Evolutionary conservation across 2,888 invertebrate genomes (phyloP).

Genomic region (Drosophila kanekoi): DNA sequence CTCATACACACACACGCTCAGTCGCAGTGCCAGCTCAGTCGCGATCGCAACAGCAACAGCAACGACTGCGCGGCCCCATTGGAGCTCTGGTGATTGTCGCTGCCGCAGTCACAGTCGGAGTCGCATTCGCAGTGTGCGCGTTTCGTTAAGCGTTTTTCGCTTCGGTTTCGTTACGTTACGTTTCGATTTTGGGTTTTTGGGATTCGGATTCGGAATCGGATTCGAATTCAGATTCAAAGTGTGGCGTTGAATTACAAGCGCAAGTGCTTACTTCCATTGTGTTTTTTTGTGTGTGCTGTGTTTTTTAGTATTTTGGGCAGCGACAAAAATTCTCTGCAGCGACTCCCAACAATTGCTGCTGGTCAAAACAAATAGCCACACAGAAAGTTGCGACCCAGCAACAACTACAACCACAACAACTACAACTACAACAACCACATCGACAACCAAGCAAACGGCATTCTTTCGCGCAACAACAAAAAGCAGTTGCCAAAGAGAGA

Average conservation of each 20-base stretch:
- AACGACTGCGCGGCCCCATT: conserved; percentile 60
- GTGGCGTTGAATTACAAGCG: conserved; percentile 71
- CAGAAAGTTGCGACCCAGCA: conserved; percentile 73
- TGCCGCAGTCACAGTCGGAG: conserved; percentile 54
- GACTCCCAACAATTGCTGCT: conserved; percentile 74
- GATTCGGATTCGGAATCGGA: conserved; percentile 37
- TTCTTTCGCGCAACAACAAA: conserved; percentile 84
- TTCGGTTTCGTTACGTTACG: conserved; percentile 54
- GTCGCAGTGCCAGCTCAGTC: conserved; percentile 47
- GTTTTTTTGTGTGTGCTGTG: conserved; percentile 46
- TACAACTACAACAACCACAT: conserved; percentile 51
- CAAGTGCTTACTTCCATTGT: conserved; percentile 51
- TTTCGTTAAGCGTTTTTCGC: conserved; percentile 51
- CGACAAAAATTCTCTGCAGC: conserved; percentile 44
- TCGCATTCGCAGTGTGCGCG: conserved; percentile 61
- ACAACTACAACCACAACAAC: conserved; percentile 43
- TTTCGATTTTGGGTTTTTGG: conserved; percentile 59
- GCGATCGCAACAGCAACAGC: conserved; percentile 53
- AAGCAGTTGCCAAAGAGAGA: conserved; percentile 67
- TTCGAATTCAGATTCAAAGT: conserved; percentile 41
- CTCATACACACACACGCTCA: conserved; percentile 29
- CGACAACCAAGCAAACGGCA: conserved; percentile 81
- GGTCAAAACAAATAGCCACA: conserved; percentile 73
- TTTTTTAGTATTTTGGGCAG: conserved; percentile 31
- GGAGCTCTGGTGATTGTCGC: conserved; percentile 61